Base-by-base conservation (phyloP, 2,888 invertebrate genomes). In the Gastrophysa polygoni region DNA sequence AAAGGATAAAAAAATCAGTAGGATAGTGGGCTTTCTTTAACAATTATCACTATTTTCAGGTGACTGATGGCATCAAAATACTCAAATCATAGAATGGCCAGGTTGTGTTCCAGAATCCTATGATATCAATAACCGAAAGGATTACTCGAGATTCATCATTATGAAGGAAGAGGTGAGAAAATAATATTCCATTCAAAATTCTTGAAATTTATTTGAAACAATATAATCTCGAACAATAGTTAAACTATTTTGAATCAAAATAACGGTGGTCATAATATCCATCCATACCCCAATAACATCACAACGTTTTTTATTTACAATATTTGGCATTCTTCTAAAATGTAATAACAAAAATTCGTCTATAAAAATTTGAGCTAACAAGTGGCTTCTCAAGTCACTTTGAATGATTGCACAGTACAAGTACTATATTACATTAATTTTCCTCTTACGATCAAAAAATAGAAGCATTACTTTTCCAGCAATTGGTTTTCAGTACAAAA, bases 221-320 rank as follows among this genome's bases (percentile, higher is more conserved):
- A 68, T 67, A 69, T 68, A 70, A 68, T 71, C 69, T 66, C 63
- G 57, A 68, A 66, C 65, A 68, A 63, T 63, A 63, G 59, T 66
- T 67, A 68, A 64, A 60, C 64, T 59, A 66, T 51, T 68, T 58
- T 68, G 69, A 70, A 71, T 70, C 67, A 67, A 60, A 68, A 69
- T 66, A 69, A 71, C 69, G 66, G 60, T 60, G 63, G 46, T 67
- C 61, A 64, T 66, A 69, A 68, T 65, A 62, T 68, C 68, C 64
- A 63, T 68, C 67, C n/a, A n/a, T n/a, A n/a, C n/a, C 68, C 67
- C 66, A 70, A 65, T 66, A 68, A 68, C 72, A 71, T 67, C 68
- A 70, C 70, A 68, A 64, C 66, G 67, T 63, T 57, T 57, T 48
- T 63, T 61, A 66, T 67, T 63, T 70, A 71, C 57, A 67, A 63